phyloP scores from a whole-genome alignment of 2,113 vertebrate species.

The Sialia sialis region DNA sequence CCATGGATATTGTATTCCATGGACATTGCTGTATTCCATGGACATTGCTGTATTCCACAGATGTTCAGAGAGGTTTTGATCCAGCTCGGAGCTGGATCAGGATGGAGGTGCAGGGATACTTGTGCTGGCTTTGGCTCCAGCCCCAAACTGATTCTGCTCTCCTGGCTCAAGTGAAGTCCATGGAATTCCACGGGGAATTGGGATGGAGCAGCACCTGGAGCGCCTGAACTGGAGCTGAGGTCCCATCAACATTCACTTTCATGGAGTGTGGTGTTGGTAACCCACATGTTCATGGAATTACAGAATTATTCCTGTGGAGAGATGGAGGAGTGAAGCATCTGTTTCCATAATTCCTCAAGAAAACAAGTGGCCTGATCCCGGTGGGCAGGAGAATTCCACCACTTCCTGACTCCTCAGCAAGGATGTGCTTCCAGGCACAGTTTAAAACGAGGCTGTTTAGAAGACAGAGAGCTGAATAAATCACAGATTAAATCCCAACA shows the following conservation, averaged over 20 bases:
- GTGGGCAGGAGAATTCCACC: not conserved
- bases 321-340: not conserved
- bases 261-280: not conserved
- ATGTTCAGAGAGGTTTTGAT: not conserved
- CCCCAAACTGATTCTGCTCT: not conserved
- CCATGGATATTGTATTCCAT: rapidly evolving
- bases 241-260: not conserved
- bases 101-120: not conserved
- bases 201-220: not conserved
- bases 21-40: rapidly evolving
- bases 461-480: not conserved
- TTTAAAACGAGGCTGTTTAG: not conserved
- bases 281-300: not conserved
- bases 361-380: not conserved
- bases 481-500: not conserved
- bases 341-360: not conserved
- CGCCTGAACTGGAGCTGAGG: not conserved
- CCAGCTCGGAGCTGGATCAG: not conserved
- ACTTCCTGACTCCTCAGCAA: not conserved
- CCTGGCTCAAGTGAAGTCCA: not conserved
- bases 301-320: not conserved
- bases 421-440: not conserved
- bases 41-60: rapidly evolving
- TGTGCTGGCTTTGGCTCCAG: not conserved
- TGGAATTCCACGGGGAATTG: not conserved